These are phyloP conservation scores for Nyctereutes procyonoides DNA, from an alignment of 2,113 vertebrate species.

Conservation along the genomic window DNA sequence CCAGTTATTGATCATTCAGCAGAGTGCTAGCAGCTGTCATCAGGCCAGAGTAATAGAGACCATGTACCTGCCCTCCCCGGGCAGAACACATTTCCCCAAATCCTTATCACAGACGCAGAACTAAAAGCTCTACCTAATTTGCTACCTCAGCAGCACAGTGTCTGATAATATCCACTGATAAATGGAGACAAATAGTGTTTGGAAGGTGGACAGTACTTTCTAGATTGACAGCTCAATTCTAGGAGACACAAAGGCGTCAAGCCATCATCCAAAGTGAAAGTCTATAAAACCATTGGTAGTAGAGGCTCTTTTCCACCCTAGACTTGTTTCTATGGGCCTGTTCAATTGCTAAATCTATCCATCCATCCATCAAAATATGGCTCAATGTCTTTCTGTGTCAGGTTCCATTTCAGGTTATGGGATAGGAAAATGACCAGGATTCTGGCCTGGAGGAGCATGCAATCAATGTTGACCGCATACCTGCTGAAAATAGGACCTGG, in stretches of 20 bases:
- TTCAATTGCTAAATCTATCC: neutral
- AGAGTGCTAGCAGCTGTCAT: constrained; percentile 66
- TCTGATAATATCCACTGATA: constrained; percentile 78
- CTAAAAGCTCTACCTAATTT: constrained; percentile 78
- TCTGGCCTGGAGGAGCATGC: neutral
- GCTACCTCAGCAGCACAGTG: constrained; percentile 74
- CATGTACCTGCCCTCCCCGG: neutral
- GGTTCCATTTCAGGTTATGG: neutral
- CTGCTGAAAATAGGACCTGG: neutral
- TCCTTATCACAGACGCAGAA: constrained; percentile 69
- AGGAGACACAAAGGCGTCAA: constrained; percentile 74
- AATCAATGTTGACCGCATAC: neutral
- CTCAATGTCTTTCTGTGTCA: constrained; percentile 33
- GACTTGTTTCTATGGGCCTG: neutral
- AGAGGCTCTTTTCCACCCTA: neutral
- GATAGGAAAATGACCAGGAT: constrained; percentile 10
- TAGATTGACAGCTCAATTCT: constrained; percentile 69
- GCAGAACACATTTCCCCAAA: constrained; percentile 71
- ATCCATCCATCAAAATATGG: neutral
- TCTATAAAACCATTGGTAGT: constrained; percentile 38
- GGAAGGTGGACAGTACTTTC: constrained; percentile 64
- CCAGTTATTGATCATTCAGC: constrained; percentile 74
- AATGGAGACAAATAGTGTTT: constrained; percentile 75
- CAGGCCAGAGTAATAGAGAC: constrained; percentile 65
- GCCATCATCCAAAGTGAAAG: constrained; percentile 64